phyloP scores from a whole-genome alignment of 1,140 invertebrate genomes.

The Vanessa atalanta region DNA sequence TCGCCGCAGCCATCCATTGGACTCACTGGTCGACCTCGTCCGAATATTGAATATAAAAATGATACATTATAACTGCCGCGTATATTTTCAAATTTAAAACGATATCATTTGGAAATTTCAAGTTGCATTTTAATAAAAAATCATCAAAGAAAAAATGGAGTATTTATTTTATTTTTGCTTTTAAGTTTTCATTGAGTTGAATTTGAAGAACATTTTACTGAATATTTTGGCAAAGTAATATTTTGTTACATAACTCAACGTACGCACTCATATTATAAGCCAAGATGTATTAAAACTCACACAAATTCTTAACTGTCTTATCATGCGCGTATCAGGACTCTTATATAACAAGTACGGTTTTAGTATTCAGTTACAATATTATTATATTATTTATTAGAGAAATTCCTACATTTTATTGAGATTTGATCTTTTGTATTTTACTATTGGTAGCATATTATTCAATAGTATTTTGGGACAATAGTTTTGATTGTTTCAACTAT shows the following conservation, averaged over 20 bases:
- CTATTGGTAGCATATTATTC: too few species aligned
- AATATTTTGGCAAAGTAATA: slow-evolving; percentile 4
- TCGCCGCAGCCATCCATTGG: slow-evolving; percentile 40
- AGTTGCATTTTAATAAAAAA: slow-evolving; percentile 1
- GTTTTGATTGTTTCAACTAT: too few species aligned
- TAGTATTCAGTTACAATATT: neutral
- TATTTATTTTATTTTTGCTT: neutral
- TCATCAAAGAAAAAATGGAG: neutral
- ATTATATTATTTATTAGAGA: neutral
- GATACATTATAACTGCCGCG: slow-evolving; percentile 46
- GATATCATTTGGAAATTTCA: slow-evolving; percentile 9
- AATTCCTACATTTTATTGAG: neutral
- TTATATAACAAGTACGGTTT: neutral
- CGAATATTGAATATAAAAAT: slow-evolving; percentile 59
- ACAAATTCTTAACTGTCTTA: slow-evolving; percentile 1
- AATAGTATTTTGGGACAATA: too few species aligned
- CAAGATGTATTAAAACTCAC: neutral
- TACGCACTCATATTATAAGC: neutral
- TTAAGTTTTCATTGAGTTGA: neutral
- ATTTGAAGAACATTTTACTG: neutral
- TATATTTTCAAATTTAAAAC: slow-evolving; percentile 36
- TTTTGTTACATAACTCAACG: neutral
- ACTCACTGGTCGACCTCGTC: slow-evolving; percentile 26
- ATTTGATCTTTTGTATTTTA: too few species aligned
- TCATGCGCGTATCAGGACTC: neutral